A percentile compares a stretch with the other conserved stretches of the same genome.
These are phyloP conservation scores for Patella ulyssiponensis DNA, from an alignment of 2,888 invertebrate species.

Conservation along the genomic window DNA sequence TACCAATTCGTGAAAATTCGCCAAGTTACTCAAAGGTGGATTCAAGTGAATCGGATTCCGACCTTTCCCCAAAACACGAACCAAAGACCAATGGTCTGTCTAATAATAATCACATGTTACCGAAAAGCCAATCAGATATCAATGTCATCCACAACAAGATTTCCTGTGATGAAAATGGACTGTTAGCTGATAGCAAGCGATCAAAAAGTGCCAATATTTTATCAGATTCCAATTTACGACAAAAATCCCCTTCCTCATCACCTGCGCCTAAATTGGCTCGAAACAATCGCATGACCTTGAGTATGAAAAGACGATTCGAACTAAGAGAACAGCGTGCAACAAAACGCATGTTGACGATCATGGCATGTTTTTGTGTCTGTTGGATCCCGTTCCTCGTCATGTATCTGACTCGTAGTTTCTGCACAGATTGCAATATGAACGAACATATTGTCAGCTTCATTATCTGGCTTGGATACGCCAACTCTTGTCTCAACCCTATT, in stretches of 20 bases:
- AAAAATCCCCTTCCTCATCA: conserved; percentile 16
- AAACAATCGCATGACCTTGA: conserved; percentile 41
- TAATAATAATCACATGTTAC: conserved; percentile 7
- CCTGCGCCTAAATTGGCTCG: conserved; percentile 29
- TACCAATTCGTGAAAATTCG: neutral
- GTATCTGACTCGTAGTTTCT: conserved; percentile 68
- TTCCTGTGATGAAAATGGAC: neutral
- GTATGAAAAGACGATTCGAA: conserved; percentile 63
- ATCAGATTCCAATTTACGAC: conserved; percentile 9
- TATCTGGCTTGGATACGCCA: conserved; percentile 72
- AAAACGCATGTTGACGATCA: conserved; percentile 71
- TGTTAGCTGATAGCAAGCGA: conserved; percentile 19
- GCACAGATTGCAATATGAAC: conserved; percentile 58
- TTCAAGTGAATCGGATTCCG: neutral
- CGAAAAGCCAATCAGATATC: conserved; percentile 17
- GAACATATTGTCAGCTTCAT: conserved; percentile 65
- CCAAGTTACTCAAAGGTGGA: neutral
- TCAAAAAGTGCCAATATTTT: conserved; percentile 43
- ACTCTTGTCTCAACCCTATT: conserved; percentile 71
- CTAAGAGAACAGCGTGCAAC: conserved; percentile 70
- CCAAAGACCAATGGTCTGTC: neutral
- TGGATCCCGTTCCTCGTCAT: conserved; percentile 73
- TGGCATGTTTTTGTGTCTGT: conserved; percentile 71
- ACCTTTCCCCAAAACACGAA: neutral
- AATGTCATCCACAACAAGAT: neutral